These are phyloP conservation scores for Bungarus multicinctus DNA, from an alignment of 2,113 vertebrate genomes.

Conservation along the genomic window DNA sequence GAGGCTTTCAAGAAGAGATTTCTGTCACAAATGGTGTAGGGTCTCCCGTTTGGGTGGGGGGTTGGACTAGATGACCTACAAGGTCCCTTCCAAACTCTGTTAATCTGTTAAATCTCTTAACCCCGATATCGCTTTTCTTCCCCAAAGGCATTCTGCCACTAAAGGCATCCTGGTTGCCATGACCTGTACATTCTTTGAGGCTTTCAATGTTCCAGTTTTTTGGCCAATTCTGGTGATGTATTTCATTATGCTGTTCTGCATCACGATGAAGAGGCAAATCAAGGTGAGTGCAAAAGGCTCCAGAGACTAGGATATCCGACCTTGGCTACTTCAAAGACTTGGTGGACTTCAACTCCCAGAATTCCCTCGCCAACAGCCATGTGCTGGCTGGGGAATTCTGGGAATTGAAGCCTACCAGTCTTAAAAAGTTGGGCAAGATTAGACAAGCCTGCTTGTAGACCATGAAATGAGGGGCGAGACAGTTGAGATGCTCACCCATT, in stretches of 20 bases:
- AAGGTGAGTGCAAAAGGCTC: constrained; percentile 75
- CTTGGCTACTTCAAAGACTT: not conserved
- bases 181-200: constrained; percentile 97
- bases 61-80: too few species aligned
- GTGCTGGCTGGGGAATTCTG: not conserved
- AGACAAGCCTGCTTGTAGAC: not conserved
- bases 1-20: too few species aligned
- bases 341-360: not conserved
- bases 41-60: too few species aligned
- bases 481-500: not conserved
- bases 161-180: constrained; percentile 97
- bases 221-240: constrained; percentile 99
- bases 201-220: constrained; percentile 97
- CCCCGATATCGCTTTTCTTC: not conserved
- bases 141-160: constrained; percentile 91
- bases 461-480: not conserved
- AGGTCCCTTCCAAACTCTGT: too few species aligned
- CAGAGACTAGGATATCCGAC: fast-evolving
- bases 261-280: constrained; percentile 99
- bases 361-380: not conserved
- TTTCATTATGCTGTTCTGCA: constrained; percentile 99
- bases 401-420: not conserved
- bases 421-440: not conserved
- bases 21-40: too few species aligned
- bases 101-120: not conserved